phyloP scores from a whole-genome alignment of 2,888 invertebrate genomes.

The Parapristionchus giblindavisi region DNA sequence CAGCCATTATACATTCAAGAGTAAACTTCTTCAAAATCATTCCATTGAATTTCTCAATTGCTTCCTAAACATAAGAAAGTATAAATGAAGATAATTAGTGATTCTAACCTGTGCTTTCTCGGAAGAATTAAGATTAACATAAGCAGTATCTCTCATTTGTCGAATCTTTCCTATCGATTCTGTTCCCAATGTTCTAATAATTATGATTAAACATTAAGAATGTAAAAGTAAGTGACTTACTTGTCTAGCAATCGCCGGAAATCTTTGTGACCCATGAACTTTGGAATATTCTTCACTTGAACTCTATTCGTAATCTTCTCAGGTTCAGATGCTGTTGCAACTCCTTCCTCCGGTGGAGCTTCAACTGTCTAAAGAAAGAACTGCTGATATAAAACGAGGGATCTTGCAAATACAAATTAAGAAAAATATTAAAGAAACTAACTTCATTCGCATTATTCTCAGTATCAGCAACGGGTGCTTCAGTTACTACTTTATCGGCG shows the following conservation, averaged over 20 bases:
- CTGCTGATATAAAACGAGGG: too few species aligned
- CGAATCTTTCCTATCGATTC: slow-evolving; percentile 49
- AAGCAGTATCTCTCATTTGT: slow-evolving; percentile 52
- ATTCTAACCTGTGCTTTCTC: slow-evolving; percentile 32
- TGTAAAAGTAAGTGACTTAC: slow-evolving; percentile 46
- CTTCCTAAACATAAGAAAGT: slow-evolving; percentile 51
- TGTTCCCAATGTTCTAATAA: slow-evolving; percentile 48
- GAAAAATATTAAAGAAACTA: too few species aligned
- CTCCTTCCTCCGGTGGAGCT: too few species aligned
- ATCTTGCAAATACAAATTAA: too few species aligned
- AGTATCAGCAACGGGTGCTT: background rate
- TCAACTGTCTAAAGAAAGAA: too few species aligned
- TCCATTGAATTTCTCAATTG: slow-evolving; percentile 45
- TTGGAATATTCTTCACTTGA: slow-evolving; percentile 58
- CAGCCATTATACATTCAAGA: slow-evolving; percentile 37
- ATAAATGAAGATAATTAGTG: background rate
- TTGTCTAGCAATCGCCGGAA: slow-evolving; percentile 58
- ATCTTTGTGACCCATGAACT: slow-evolving; percentile 54
- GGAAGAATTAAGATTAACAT: slow-evolving; percentile 49
- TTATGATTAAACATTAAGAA: background rate
- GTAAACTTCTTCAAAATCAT: slow-evolving; percentile 28
- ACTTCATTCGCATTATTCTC: background rate
- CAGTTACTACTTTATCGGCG: background rate
- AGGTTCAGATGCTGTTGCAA: too few species aligned
- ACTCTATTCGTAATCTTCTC: too few species aligned